Evolutionary conservation across 2,113 vertebrate species (phyloP), one percentile per base, ranked within the genome.

Genomic region (Bufo bufo): DNA sequence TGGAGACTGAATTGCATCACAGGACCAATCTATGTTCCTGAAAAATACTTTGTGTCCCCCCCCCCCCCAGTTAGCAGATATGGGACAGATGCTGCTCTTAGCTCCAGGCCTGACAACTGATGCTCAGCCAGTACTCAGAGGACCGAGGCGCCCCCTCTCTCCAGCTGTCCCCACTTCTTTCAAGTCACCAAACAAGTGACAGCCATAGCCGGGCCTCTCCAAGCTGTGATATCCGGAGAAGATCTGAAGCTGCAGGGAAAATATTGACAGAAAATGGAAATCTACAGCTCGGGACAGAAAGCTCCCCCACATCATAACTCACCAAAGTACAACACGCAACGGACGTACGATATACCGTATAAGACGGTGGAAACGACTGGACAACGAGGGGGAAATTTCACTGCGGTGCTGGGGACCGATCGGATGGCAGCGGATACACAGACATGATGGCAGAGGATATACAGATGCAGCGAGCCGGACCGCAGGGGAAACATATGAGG

Each of bases 101-200:
- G 75, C 85, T 63, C 14, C 47, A 14, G 85, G 58, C 85, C 84
- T 65, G 17, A 86, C 59, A 65, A 63, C 85, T 63, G 59, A 77
- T 52, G 58, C 85, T 75, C 74, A 65, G 47, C 3, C 54, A 59
- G 59, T 43, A 65, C 85, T 69, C 75, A 45, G 85, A 79, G 74
- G 75, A 77, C 16, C 6, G 20, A 3, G 54, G 4, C 43, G 23
- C 72, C 59, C 47, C 3, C 85, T 33, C 82, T 54, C 84, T 50
- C 58, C 84, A 85, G 71, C 71, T 77, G 84, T 85, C 72, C 49
- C 8, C 84, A 49, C 56, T 49, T 43, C 84, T 85, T 54, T 61
- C 47, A 82, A 65, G 33, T 83, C 20, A 69, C 47, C 63, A 84
- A 23, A 83, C 47, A 69, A 69, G 9, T 83, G 81, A 71, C 82